These are phyloP conservation scores for Masticophis lateralis DNA, from an alignment of 2,797 vertebrate genomes.

Conservation along the genomic window DNA sequence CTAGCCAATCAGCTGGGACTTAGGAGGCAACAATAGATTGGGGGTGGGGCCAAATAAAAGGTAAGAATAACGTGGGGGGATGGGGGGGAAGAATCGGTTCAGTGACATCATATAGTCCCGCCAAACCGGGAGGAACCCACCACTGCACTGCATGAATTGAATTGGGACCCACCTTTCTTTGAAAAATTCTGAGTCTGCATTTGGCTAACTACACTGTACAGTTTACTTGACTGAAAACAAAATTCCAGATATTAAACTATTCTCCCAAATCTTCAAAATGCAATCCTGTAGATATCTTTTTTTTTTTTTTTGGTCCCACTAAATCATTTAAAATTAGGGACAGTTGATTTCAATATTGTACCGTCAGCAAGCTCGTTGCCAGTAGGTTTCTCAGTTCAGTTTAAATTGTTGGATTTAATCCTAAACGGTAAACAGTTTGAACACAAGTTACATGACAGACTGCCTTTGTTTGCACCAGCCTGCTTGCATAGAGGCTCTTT, in stretches of 20 bases:
- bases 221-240: background rate
- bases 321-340: background rate
- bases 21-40: too few species aligned
- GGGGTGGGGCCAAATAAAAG: too few species aligned
- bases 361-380: background rate
- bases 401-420: background rate
- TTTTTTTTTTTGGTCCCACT: background rate
- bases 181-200: background rate
- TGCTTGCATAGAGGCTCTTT: background rate
- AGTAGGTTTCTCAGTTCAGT: background rate
- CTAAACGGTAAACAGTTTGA: background rate
- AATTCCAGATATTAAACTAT: background rate
- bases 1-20: too few species aligned
- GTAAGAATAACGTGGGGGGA: too few species aligned
- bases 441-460: background rate
- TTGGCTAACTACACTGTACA: background rate
- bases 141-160: background rate
- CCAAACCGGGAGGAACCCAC: too few species aligned
- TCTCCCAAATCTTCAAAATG: background rate
- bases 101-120: too few species aligned
- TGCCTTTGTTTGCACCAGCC: background rate
- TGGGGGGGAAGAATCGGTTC: too few species aligned
- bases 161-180: background rate
- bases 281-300: background rate
- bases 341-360: background rate